Base-by-base conservation (phyloP, 2,888 invertebrate species). In the Fragum sueziense region DNA sequence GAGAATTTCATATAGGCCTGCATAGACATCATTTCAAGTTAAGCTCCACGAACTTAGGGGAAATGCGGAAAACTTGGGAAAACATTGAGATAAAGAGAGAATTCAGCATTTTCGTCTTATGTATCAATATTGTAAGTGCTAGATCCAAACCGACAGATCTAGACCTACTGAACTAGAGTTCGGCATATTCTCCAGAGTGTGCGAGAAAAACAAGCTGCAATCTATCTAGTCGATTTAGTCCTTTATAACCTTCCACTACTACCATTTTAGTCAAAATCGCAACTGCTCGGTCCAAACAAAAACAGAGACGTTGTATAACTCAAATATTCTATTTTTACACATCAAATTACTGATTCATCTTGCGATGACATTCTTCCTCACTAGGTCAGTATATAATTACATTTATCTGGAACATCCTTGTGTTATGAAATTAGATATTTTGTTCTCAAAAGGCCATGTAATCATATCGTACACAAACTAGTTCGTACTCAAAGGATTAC, bases 201-300 rank as follows among this genome's bases (percentile, higher is more conserved):
- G n/a, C n/a, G n/a, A n/a, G n/a, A n/a, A n/a, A n/a, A n/a, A n/a
- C n/a, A n/a, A n/a, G n/a, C n/a, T n/a, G n/a, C n/a, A n/a, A n/a
- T n/a, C n/a, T n/a, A n/a, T n/a, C n/a, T n/a, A n/a, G n/a, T n/a
- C n/a, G n/a, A n/a, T n/a, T n/a, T n/a, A n/a, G n/a, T n/a, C n/a
- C n/a, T n/a, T n/a, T n/a, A n/a, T n/a, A 57, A 57, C 57, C 29
- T 25, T 27, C 7, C 57, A 57, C 57, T 57, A 25, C 57, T 57
- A 27, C 29, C 25, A 9, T 27, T 27, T 29, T 14, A 0, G 25
- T 7, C 17, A 2, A 31, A 61, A 33, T 61, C 61, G 61, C 61
- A 61, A 29, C 33, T n/a, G 14, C 29, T 61, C n/a, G 61, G 57
- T 3, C 25, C n/a, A 57, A 25, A 22, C 2, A 47, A 9, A 47